Base-by-base conservation (phyloP, 2,888 invertebrate genomes). In the Lithosia quadra region DNA sequence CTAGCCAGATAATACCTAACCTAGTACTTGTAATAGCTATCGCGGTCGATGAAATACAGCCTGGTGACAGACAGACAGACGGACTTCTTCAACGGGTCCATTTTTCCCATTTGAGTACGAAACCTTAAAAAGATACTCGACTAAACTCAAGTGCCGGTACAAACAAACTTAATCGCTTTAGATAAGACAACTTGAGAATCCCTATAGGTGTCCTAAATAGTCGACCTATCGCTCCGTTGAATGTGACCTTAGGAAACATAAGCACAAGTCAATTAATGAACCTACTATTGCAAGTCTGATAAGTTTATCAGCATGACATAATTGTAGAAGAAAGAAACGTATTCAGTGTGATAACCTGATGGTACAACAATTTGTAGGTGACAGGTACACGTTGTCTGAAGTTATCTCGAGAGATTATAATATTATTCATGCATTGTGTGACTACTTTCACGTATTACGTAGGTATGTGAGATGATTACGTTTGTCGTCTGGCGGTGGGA, bases 361-460 rank as follows among this genome's bases (percentile, higher is more conserved):
- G 43, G 64, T 56, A 49, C 28, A 68, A 22, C 59, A 43, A 43
- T 55, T 55, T 59, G 15, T 36, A 63, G 21, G 21, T 33, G n/a
- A 33, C n/a, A n/a, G n/a, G n/a, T 21, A 55, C 28, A 1, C 28
- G 22, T 55, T 64, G 56, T 64, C 53, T 58, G 22, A 5, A 24
- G 24, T 56, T 56, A 24, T 24, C 24, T 9, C 0, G 60, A 7
- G 18, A 39, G 22, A 68, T 63, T 59, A 53, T 2, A 24, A 59
- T 21, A 58, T n/a, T 49, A 57, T 59, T 34, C 53, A 55, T 34
- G 63, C 36, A n/a, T 53, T 63, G 15, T 63, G 28, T 36, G 53
- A 53, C 18, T n/a, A 57, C 36, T 64, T 56, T 56, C 34, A 56
- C 33, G 7, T 36, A 66, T 24, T 67, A 67, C 36, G 59, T 65